Percentiles rank a stretch among this genome's conserved stretches.
phyloP scores from a whole-genome alignment of 2,888 invertebrate species.

The Drosophila antonietae region DNA sequence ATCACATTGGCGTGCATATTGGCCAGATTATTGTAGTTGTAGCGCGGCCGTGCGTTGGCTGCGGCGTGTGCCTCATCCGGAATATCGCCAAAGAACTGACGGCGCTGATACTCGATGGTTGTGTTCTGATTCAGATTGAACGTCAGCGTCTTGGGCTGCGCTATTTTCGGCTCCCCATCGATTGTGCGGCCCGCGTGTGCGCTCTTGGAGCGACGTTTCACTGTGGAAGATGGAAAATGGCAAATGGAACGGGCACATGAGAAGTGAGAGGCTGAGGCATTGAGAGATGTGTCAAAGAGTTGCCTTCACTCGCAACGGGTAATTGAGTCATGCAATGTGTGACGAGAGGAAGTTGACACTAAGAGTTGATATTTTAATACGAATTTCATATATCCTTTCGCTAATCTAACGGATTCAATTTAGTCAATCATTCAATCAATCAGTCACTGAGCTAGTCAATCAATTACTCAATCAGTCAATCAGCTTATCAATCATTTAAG shows the following conservation, averaged over 20 bases:
- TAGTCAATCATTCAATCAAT: neutral
- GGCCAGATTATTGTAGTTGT: constrained; percentile 80
- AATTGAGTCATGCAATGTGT: neutral
- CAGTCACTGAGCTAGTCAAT: neutral
- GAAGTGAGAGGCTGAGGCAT: constrained; percentile 3
- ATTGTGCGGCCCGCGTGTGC: constrained; percentile 83
- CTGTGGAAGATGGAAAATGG: constrained; percentile 51
- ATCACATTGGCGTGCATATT: constrained; percentile 84
- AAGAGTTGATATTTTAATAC: neutral
- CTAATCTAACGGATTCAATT: no score
- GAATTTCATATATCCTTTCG: no score
- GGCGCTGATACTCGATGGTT: constrained; percentile 83
- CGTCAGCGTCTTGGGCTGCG: constrained; percentile 82
- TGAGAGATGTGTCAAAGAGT: constrained; percentile 26
- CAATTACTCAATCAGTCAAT: neutral
- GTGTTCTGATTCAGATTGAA: constrained; percentile 84
- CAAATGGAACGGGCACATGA: neutral
- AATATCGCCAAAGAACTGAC: constrained; percentile 82
- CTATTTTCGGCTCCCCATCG: constrained; percentile 82
- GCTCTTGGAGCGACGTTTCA: constrained; percentile 85
- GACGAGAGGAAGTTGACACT: neutral
- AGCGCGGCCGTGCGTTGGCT: constrained; percentile 60
- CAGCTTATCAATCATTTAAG: no score
- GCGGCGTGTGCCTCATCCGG: constrained; percentile 53
- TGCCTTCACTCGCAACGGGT: neutral